Percentiles rank a stretch among this genome's conserved stretches.
phyloP scores from a whole-genome alignment of 2,888 invertebrate species.

The Leptopilina myrica region DNA sequence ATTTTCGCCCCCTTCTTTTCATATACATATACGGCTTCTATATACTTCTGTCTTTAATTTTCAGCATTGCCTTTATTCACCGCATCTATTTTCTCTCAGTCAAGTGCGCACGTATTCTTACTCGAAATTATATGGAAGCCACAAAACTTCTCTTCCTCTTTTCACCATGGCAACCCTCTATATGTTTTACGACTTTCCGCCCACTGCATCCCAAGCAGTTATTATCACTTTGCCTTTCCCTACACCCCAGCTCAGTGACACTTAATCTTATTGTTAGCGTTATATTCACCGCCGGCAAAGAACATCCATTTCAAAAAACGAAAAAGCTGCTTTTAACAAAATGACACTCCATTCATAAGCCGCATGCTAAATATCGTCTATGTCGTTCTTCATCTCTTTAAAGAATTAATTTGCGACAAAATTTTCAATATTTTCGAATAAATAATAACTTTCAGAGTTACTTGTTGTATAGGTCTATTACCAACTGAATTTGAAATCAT shows the following conservation, averaged over 20 bases:
- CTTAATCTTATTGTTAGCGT: conserved; percentile 58
- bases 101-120: conserved; percentile 50
- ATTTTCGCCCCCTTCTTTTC: neutral
- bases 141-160: conserved; percentile 47
- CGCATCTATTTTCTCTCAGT: conserved; percentile 38
- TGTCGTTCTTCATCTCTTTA: neutral
- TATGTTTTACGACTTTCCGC: conserved; percentile 46
- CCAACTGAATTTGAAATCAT: no score
- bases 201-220: conserved; percentile 58
- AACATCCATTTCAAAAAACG: conserved; percentile 5
- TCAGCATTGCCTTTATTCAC: neutral
- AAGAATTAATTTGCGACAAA: no score
- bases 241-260: conserved; percentile 54
- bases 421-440: no score
- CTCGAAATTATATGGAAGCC: conserved; percentile 53
- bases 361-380: conserved; percentile 1
- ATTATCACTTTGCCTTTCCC: conserved; percentile 64
- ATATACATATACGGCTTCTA: neutral
- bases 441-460: no score
- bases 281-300: conserved; percentile 48
- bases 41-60: neutral
- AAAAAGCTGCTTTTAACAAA: conserved; percentile 10
- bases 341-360: conserved; percentile 17
- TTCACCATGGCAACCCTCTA: conserved; percentile 33
- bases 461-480: no score